Evolutionary conservation across 2,113 vertebrate genomes (phyloP).

Genomic region (Recurvirostra avosetta): DNA sequence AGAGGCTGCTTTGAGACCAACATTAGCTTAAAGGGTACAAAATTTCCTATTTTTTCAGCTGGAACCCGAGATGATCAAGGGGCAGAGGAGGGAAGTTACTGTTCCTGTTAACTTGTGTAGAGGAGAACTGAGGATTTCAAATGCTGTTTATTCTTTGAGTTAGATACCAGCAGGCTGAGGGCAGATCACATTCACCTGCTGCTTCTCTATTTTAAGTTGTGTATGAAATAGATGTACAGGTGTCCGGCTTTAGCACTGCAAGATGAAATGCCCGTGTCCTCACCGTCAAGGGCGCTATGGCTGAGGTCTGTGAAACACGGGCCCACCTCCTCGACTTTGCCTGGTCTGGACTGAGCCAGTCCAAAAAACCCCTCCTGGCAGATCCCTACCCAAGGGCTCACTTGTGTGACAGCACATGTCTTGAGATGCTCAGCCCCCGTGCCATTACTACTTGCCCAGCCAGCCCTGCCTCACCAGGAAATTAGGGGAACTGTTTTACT

Average conservation of each 20-base stretch:
- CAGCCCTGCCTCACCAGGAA: neutral
- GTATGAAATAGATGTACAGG: neutral
- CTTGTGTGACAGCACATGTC: fast-evolving
- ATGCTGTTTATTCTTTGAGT: neutral
- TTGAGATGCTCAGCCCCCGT: neutral
- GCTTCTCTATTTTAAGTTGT: neutral
- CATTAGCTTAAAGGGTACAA: neutral
- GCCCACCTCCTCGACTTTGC: neutral
- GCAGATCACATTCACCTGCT: neutral
- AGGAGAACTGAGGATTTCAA: neutral
- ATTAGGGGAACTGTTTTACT: neutral
- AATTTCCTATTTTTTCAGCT: neutral
- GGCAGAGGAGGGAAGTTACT: neutral
- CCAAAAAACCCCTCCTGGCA: neutral
- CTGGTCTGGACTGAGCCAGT: neutral
- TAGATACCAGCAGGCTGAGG: neutral
- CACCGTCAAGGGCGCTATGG: neutral
- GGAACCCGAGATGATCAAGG: neutral
- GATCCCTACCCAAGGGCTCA: neutral
- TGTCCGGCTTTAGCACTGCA: neutral
- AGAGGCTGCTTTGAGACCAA: neutral
- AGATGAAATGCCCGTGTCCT: neutral
- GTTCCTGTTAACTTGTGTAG: neutral
- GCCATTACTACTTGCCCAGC: too few relatives aligned
- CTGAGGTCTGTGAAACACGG: neutral